Evolutionary conservation across 2,888 invertebrate genomes (phyloP), one percentile per base, ranked within the genome.

Genomic region (Mactromeris polynyma): DNA sequence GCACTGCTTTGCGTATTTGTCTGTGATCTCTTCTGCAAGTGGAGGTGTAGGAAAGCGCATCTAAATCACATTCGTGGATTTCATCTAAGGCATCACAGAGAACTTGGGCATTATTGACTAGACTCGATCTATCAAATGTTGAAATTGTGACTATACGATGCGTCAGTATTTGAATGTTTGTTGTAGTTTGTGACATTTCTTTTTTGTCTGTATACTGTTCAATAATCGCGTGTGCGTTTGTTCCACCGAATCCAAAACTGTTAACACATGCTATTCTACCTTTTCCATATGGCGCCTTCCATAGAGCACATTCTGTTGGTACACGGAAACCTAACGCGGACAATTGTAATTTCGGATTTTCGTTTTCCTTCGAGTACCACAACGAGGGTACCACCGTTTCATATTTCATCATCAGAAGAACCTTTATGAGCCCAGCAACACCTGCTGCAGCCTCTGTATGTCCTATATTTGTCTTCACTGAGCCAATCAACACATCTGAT

Each of bases 401-500:
- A 73, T 94, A 69, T 33, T 92, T 90, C 93, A 94, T 94, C 94
- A 93, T 94, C 14, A 95, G 83, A 19, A 93, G 80, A 17, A 93
- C 90, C 83, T 95, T 95, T 36, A 95, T 93, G 11, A 95, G 87
- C 14, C 93, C 93, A 11, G 94, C 93, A 38, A 93, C 89, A 7
- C 94, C 95, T 33, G 94, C 93, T 1, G 93, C 94, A 11, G 94
- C 87, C 84, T 94, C 94, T 21, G 89, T 77, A 87, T 94, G 94
- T 2, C 94, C 94, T 31, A 94, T 93, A 83, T 94, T 95, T 26
- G 94, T 92, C 81, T 94, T 94, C 4, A 94, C 94, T 0, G 95
- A 95, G 0, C 95, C 95, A 17, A 94, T 91, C n/a, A 81, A 83
- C 40, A 83, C 83, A 19, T 83, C 21, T 11, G 31, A 33, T 19